phyloP scores from a whole-genome alignment of 2,888 invertebrate species.

The Lagria hirta region DNA sequence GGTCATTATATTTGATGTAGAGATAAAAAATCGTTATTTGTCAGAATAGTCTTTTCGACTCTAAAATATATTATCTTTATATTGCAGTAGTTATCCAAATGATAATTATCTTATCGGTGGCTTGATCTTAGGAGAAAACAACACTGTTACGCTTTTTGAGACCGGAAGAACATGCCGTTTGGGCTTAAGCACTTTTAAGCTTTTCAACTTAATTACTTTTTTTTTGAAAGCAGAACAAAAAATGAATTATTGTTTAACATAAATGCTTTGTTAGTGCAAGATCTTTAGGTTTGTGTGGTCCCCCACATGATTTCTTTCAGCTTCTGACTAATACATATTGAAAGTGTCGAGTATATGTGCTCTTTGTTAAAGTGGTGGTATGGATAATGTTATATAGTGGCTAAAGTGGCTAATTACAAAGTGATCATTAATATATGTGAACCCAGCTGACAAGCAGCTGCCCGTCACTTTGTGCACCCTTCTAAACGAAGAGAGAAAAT shows the following conservation, averaged over 20 bases:
- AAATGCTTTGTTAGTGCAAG: too few species aligned
- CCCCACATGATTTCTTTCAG: conserved; percentile 6
- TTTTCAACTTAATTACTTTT: too few species aligned
- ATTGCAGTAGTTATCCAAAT: conserved; percentile 33
- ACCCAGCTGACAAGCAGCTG: conserved; percentile 55
- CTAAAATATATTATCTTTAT: conserved; percentile 36
- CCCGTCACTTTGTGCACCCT: conserved; percentile 52
- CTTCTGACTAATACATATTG: background rate
- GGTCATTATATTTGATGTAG: conserved; percentile 38
- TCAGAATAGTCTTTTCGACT: conserved; percentile 32
- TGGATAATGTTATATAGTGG: conserved; percentile 44
- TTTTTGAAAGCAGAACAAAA: too few species aligned
- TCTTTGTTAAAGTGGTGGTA: conserved; percentile 32
- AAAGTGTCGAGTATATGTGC: conserved; percentile 11
- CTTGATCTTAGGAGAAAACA: conserved; percentile 24
- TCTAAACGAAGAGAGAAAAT: conserved; percentile 53
- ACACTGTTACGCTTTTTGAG: conserved; percentile 33
- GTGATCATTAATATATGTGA: conserved; percentile 52
- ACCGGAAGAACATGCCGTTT: conserved; percentile 30
- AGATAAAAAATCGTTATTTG: conserved; percentile 42
- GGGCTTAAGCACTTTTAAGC: conserved; percentile 16
- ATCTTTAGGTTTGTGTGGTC: conserved; percentile 8
- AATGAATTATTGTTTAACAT: too few species aligned
- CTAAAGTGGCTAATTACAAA: conserved; percentile 55
- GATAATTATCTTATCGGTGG: conserved; percentile 33